Evolutionary conservation across 2,797 vertebrate genomes (phyloP).

Genomic region (Mormyrus hasselquistii): DNA sequence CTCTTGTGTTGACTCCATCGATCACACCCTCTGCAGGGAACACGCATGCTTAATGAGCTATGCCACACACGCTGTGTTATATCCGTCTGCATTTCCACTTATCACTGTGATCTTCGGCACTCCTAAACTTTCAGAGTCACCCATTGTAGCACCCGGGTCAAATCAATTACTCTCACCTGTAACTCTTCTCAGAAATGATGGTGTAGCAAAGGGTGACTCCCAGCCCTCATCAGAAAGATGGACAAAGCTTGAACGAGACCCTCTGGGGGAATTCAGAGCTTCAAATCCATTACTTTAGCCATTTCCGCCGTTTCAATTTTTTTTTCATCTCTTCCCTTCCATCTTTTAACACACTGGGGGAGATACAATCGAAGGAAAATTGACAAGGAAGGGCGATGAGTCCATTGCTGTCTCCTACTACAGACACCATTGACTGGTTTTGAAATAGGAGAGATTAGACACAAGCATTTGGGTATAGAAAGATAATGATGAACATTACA

Average conservation of each 20-base stretch:
- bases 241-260: background rate
- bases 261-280: background rate
- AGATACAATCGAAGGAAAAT: constrained; percentile 1
- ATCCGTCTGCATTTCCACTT: background rate
- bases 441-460: background rate
- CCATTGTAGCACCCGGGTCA: background rate
- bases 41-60: background rate
- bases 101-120: background rate
- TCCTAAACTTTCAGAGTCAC: background rate
- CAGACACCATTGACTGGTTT: background rate
- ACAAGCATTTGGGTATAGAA: background rate
- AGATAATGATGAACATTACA: background rate
- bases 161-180: background rate
- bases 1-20: background rate
- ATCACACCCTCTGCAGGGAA: background rate
- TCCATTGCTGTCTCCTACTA: background rate
- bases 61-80: background rate
- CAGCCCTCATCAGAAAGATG: background rate
- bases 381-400: background rate
- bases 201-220: background rate
- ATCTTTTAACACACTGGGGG: background rate
- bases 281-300: background rate
- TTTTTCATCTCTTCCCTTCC: background rate
- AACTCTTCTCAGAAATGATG: background rate
- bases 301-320: background rate